Conservation (phyloP, 2,113 vertebrate species). For the Silurus meridionalis region DNA sequence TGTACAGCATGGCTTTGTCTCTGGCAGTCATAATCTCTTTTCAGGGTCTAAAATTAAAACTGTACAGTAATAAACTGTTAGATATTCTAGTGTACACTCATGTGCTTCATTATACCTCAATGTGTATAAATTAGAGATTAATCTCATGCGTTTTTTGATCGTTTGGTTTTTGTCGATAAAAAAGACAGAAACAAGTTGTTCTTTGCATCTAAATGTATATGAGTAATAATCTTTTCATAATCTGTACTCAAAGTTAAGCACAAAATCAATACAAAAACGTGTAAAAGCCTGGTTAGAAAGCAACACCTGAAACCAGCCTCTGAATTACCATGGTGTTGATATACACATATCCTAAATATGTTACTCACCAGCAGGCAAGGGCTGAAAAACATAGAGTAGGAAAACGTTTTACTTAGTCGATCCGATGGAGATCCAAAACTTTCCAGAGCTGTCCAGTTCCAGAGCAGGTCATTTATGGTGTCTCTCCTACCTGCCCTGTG, state of each 20-base stretch:
- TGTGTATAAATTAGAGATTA: too few relatives aligned
- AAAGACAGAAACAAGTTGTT: not conserved
- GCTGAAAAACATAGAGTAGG: not conserved
- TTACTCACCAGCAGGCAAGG: slow-evolving; percentile 31
- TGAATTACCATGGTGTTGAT: not conserved
- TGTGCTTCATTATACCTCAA: not conserved
- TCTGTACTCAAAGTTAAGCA: not conserved
- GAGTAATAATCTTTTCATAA: not conserved
- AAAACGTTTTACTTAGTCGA: not conserved
- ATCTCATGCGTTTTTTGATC: too few relatives aligned
- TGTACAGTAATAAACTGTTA: not conserved
- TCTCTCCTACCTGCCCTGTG: not conserved
- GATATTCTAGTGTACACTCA: not conserved
- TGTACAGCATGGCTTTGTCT: slow-evolving; percentile 76
- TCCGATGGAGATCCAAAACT: not conserved
- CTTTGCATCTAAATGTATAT: not conserved
- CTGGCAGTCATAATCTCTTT: not conserved
- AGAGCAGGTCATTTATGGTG: slow-evolving; percentile 18
- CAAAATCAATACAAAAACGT: not conserved
- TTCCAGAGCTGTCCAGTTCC: not conserved
- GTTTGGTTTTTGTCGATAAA: too few relatives aligned
- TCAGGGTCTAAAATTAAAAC: not conserved
- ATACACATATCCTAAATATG: not conserved
- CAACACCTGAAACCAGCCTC: slow-evolving; percentile 6
- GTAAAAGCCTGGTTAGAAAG: not conserved